These are phyloP conservation scores for Hypomecis punctinalis DNA, from an alignment of 2,888 invertebrate species.

Conservation along the genomic window DNA sequence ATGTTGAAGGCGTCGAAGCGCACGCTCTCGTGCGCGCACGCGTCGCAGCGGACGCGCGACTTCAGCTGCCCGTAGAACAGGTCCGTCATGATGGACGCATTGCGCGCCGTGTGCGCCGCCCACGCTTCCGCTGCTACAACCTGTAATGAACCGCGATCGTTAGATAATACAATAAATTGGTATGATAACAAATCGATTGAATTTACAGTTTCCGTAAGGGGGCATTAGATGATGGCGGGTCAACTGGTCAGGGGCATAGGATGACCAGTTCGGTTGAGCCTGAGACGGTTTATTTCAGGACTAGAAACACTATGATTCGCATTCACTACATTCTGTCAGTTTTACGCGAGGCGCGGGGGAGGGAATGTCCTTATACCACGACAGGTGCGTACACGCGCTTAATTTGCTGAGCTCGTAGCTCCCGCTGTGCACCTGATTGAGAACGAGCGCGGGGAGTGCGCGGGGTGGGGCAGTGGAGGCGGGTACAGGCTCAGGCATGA, in stretches of 20 bases:
- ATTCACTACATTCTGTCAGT: too few relatives aligned
- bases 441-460: constrained; percentile 57
- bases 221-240: too few relatives aligned
- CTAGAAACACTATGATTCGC: too few relatives aligned
- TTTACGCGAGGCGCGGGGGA: too few relatives aligned
- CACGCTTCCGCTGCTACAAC: constrained; percentile 90
- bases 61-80: constrained; percentile 96
- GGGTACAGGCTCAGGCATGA: constrained; percentile 67
- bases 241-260: too few relatives aligned
- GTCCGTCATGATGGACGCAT: constrained; percentile 95
- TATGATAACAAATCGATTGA: too few relatives aligned
- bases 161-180: neutral
- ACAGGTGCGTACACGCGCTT: too few relatives aligned
- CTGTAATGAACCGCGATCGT: constrained; percentile 42
- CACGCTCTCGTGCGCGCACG: constrained; percentile 93
- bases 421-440: constrained; percentile 84
- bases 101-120: constrained; percentile 92
- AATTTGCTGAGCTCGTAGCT: too few relatives aligned
- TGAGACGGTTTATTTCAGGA: too few relatives aligned
- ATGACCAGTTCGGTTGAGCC: too few relatives aligned
- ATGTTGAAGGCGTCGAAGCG: constrained; percentile 97
- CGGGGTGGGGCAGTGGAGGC: constrained; percentile 55
- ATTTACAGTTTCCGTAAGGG: too few relatives aligned
- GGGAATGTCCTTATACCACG: too few relatives aligned
- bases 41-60: constrained; percentile 93